Conservation (phyloP, 2,797 vertebrate genomes). For the Phoxinus dragarum region DNA sequence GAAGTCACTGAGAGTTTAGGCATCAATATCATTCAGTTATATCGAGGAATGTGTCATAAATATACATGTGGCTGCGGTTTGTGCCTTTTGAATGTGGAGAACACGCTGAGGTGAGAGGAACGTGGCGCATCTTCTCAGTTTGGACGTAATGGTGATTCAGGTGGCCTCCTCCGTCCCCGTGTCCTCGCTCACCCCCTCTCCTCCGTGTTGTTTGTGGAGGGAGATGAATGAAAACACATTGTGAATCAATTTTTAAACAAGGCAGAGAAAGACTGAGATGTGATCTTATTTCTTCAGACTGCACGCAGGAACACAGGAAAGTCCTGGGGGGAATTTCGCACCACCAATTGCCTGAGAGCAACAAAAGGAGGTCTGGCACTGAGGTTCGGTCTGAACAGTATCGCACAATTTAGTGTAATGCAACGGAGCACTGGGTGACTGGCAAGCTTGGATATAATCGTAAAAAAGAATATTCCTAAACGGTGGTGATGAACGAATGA, state of each 20-base stretch:
- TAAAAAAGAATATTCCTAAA: conserved; percentile 31
- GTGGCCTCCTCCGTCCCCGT: background rate
- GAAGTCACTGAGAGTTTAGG: conserved; percentile 25
- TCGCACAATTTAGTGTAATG: conserved; percentile 9
- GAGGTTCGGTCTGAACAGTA: background rate
- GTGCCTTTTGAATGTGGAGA: conserved; percentile 20
- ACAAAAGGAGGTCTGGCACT: background rate
- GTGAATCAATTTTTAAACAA: conserved; percentile 49
- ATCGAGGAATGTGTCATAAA: conserved; percentile 30
- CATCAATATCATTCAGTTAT: conserved; percentile 24
- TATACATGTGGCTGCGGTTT: conserved; percentile 14
- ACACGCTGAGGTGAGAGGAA: background rate
- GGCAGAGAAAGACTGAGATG: conserved; percentile 42
- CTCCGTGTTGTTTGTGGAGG: background rate
- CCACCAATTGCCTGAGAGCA: conserved; percentile 6
- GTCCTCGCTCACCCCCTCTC: conserved; percentile 27
- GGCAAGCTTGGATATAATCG: conserved; percentile 4
- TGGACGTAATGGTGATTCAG: conserved; percentile 30
- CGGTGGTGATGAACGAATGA: conserved; percentile 4
- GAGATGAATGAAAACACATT: conserved; percentile 7
- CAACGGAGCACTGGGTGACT: background rate
- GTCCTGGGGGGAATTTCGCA: conserved; percentile 13
- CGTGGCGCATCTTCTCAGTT: background rate
- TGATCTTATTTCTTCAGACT: conserved; percentile 36
- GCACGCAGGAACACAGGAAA: background rate